Base-by-base conservation (phyloP, 2,888 invertebrate genomes). In the Cheilosia soror region DNA sequence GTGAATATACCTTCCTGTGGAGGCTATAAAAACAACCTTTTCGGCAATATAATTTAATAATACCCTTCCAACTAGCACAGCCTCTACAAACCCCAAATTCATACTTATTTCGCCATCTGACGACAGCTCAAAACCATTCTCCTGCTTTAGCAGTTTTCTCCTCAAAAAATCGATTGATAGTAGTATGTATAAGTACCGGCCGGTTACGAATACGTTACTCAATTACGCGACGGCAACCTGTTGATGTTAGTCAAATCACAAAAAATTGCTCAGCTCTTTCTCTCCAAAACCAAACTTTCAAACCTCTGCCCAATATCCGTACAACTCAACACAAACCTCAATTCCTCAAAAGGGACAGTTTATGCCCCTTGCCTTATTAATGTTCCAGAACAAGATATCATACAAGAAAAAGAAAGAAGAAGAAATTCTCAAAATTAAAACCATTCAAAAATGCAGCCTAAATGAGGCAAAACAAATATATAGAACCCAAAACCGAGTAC, bases 391-490 rank as follows among this genome's bases (percentile, higher is more conserved):
- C 5, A 7, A 5, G 33, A 33, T 1, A 33, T 33, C 7, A 33
- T 37, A 20, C 37, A 57, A 57, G 57, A 6, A 20, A 57, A n/a
- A n/a, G n/a, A n/a, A n/a, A n/a, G n/a, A n/a, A n/a, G n/a, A 37
- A 20, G 15, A 15, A n/a, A 4, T 7, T 2, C 25, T 37, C 0
- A 33, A 57, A 57, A 33, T 57, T 4, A 15, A 57, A 37, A 37
- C 57, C 20, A 37, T 37, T 3, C 13, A 20, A 20, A 33, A 37
- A 15, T 57, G 57, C 57, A 57, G 57, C 37, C 33, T 55, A 33
- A n/a, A 31, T 4, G 33, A 55, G 15, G 33, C 55, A n/a, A 55
- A 33, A 33, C 31, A 33, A 33, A 55, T 33, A 0, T 33, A n/a
- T 29, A 31, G 29, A 15, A n/a, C 6, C 31, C 55, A 15, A 37